Conservation (phyloP, 2,113 vertebrate genomes). For the Syrmaticus mikado region DNA sequence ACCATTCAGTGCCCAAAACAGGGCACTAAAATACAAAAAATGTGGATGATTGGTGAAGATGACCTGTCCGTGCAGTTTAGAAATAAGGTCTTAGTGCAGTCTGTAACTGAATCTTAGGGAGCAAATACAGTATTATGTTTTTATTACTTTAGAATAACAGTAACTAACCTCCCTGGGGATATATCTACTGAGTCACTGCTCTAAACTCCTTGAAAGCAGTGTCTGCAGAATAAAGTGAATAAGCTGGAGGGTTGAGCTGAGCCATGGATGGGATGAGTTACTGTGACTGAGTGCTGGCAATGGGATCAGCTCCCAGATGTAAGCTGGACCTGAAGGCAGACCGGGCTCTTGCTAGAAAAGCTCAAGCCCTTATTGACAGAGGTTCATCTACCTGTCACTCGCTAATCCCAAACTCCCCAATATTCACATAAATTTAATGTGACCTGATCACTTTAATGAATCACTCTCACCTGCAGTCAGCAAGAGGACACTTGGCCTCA, state of each 20-base stretch:
- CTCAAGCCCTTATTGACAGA: not conserved
- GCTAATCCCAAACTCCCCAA: not conserved
- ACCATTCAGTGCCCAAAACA: not conserved
- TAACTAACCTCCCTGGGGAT: not conserved
- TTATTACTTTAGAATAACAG: not conserved
- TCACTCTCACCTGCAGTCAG: not conserved
- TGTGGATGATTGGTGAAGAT: not conserved
- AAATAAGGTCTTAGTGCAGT: not conserved
- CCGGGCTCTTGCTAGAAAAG: not conserved
- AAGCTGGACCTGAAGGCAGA: not conserved
- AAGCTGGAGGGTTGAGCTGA: not conserved
- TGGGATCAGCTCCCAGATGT: not conserved
- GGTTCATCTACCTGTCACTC: not conserved
- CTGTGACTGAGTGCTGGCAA: not conserved
- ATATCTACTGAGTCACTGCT: not conserved
- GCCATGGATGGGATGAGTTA: not conserved
- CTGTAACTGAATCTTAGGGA: not conserved
- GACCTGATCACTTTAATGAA: conserved; percentile 14
- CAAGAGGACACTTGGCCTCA: not conserved
- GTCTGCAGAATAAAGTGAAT: not conserved
- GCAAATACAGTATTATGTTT: not conserved
- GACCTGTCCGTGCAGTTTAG: not conserved
- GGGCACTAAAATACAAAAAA: not conserved
- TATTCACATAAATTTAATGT: not conserved
- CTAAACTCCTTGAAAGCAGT: not conserved